Evolutionary conservation across 2,113 vertebrate species (phyloP).

Genomic region (Australoheros scitulus): DNA sequence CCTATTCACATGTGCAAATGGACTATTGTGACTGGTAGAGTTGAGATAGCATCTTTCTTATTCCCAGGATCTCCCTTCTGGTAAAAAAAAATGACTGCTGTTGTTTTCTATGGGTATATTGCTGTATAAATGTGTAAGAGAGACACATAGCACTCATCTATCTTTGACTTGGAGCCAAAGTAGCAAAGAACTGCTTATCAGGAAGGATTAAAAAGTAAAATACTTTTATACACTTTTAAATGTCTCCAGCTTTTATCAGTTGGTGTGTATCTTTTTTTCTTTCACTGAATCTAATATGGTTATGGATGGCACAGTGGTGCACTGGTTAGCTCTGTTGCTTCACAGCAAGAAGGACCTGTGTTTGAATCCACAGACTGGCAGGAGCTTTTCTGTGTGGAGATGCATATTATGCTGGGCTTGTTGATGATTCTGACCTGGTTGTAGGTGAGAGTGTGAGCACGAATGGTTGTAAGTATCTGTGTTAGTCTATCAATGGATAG

Average conservation of each 20-base stretch:
- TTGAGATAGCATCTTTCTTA: slow-evolving; percentile 9
- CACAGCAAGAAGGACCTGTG: neutral
- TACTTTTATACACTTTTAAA: slow-evolving; percentile 10
- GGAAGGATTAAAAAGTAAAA: slow-evolving; percentile 21
- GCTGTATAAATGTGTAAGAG: neutral
- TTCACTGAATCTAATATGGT: neutral
- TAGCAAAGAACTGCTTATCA: slow-evolving; percentile 30
- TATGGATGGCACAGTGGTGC: neutral
- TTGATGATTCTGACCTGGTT: neutral
- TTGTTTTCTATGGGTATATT: neutral
- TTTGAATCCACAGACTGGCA: neutral
- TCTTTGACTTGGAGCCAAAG: slow-evolving; percentile 22
- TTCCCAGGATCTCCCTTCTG: neutral
- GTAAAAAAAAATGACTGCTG: neutral
- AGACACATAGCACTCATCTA: neutral
- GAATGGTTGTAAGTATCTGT: neutral
- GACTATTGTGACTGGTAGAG: neutral
- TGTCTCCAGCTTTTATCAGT: neutral
- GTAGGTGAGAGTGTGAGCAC: neutral
- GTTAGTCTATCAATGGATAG: neutral
- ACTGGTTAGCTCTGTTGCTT: neutral
- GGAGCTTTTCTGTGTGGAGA: neutral
- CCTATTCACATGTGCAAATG: neutral
- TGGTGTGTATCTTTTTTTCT: neutral
- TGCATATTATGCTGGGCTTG: no score